Evolutionary conservation across 2,797 vertebrate genomes (phyloP).

Genomic region (Apodemus agrarius): DNA sequence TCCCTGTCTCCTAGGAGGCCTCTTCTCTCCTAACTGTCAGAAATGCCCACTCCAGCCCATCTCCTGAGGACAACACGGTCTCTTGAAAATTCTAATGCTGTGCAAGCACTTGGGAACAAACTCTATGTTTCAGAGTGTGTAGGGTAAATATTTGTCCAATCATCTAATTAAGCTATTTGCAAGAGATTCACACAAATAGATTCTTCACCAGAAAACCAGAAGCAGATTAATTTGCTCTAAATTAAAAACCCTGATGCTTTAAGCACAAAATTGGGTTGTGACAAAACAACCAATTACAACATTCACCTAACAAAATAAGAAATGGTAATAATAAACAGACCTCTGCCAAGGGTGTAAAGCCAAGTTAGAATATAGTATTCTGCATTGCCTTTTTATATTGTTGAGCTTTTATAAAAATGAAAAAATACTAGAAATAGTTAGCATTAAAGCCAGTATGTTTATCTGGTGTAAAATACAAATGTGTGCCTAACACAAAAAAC

Average conservation of each 20-base stretch:
- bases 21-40: not conserved
- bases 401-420: not conserved
- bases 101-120: slow-evolving; percentile 77
- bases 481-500: not conserved
- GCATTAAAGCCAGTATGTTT: slow-evolving; percentile 11
- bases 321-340: not conserved
- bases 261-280: slow-evolving; percentile 57
- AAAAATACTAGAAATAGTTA: slow-evolving; percentile 42
- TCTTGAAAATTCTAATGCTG: slow-evolving; percentile 75
- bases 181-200: slow-evolving; percentile 72
- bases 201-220: slow-evolving; percentile 57
- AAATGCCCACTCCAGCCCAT: not conserved
- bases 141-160: slow-evolving; percentile 47
- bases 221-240: slow-evolving; percentile 65
- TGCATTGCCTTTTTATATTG: not conserved
- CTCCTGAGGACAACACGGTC: not conserved
- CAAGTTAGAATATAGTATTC: not conserved
- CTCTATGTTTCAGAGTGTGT: slow-evolving; percentile 44
- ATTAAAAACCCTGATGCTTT: slow-evolving; percentile 25
- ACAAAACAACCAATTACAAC: slow-evolving; percentile 42
- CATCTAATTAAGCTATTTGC: slow-evolving; percentile 76
- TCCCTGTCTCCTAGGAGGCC: not conserved
- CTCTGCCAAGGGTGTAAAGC: not conserved
- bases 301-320: slow-evolving; percentile 37
- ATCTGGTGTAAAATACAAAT: not conserved